Evolutionary conservation across 2,113 vertebrate genomes (phyloP), one percentile per base, ranked within the genome.

Genomic region (Psettodes erumei): DNA sequence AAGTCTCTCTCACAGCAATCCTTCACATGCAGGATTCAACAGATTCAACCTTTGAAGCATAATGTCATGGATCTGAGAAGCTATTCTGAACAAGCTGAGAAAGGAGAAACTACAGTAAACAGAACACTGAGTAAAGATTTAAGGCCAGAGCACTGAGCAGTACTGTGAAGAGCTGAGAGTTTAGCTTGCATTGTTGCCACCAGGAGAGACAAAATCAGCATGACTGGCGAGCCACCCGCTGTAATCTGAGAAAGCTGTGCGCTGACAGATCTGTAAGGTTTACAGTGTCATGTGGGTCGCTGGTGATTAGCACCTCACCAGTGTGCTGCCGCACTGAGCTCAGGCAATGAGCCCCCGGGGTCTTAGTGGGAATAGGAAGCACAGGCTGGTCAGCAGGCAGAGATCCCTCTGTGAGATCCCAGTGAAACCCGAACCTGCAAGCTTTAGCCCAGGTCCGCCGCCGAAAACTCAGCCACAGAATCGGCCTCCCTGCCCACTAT

Each of bases 301-400:
- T 30, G 55, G 69, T 74, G 86, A 91, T 90, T 86, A 87, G 87
- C 61, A 1, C 47, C 54, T 58, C 71, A 82, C 61, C 66, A 48
- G 48, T 70, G 56, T 43, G 58, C 77, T 82, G 56, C 60, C 74
- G 51, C 15, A 5, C 72, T 66, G 48, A 84, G 69, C 71, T 79
- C 71, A 71, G 58, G 71, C 81, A 84, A 86, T 77, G 81, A 90
- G 78, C 74, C 91, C 81, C 86, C 18, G 1, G 88, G 84, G 91
- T 61, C 81, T 81, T 85, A 89, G 77, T 47, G 82, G 73, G 85
- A 86, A 88, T 78, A 89, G 83, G 78, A 88, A 79, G 80, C 65
- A 28, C 65, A 72, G 58, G 59, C 32, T 74, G 81, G 64, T 79
- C 61, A 84, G 47, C 8, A 0, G 67, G 59, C 35, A 27, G 50